phyloP scores from a whole-genome alignment of 2,888 invertebrate species.

The Podabrus alpinus region DNA sequence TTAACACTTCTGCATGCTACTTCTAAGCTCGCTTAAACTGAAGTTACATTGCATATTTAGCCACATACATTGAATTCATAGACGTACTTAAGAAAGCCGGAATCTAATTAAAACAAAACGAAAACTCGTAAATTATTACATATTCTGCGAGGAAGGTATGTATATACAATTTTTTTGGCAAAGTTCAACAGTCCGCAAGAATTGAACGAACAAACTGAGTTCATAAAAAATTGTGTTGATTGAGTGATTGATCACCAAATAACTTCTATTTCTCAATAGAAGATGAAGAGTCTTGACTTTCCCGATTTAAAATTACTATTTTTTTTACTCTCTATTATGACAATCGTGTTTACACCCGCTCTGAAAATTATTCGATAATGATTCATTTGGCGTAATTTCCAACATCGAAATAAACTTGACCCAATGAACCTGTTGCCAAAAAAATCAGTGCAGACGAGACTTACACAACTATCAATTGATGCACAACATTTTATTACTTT shows the following conservation, averaged over 20 bases:
- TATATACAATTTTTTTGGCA: background rate
- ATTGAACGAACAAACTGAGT: background rate
- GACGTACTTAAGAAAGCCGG: background rate
- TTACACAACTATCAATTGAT: background rate
- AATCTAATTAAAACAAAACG: background rate
- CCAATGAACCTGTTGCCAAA: background rate
- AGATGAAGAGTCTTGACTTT: background rate
- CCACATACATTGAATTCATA: background rate
- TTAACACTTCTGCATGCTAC: background rate
- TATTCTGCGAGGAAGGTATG: background rate
- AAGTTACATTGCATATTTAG: background rate
- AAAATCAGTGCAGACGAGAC: background rate
- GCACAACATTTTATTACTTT: background rate
- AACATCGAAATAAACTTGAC: background rate
- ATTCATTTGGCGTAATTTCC: too few species aligned
- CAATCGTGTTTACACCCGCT: too few species aligned
- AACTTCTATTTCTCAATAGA: background rate
- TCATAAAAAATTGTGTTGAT: background rate
- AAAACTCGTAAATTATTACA: background rate
- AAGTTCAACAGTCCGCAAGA: background rate
- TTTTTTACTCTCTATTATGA: too few species aligned
- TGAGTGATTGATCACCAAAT: background rate
- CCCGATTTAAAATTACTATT: background rate
- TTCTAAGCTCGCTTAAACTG: background rate
- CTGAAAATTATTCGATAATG: too few species aligned